These are phyloP conservation scores for Palythoa grandiflora DNA, from an alignment of 92 coral and sea anemone species.

Conservation along the genomic window DNA sequence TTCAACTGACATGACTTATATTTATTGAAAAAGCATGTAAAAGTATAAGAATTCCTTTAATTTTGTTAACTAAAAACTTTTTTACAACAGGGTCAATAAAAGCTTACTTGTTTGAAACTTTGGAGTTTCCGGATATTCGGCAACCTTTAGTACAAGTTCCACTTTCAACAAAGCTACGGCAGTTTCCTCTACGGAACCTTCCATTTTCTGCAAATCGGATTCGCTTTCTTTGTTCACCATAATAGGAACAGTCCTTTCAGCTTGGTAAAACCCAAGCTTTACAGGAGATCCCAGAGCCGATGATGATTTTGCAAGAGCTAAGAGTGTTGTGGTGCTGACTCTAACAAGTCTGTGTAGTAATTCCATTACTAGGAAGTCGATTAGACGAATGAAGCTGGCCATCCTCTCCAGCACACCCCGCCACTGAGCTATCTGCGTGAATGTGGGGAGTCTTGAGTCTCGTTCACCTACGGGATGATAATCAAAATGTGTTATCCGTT, in stretches of 20 bases:
- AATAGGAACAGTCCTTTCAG: not conserved
- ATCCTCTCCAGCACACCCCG: constrained; percentile 86
- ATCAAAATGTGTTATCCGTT: not conserved
- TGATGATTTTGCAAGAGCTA: constrained; percentile 79
- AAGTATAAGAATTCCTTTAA: not conserved
- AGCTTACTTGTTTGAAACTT: constrained; percentile 26
- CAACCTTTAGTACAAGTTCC: constrained; percentile 78
- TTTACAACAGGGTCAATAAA: not conserved
- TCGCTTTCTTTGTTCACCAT: constrained; percentile 30
- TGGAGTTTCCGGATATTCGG: constrained; percentile 32
- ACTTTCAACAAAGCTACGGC: constrained; percentile 84
- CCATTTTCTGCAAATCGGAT: constrained; percentile 45
- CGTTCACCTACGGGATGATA: not conserved
- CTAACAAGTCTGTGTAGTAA: constrained; percentile 86
- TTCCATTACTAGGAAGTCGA: constrained; percentile 94
- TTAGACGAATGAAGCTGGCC: constrained; percentile 82
- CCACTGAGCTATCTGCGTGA: constrained; percentile 96
- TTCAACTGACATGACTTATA: not conserved
- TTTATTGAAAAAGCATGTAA: too few species aligned
- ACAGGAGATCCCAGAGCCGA: constrained; percentile 56
- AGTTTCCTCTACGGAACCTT: constrained; percentile 35
- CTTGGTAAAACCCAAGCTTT: constrained; percentile 55
- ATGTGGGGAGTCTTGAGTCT: constrained; percentile 6
- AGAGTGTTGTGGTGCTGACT: constrained; percentile 80
- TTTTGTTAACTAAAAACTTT: not conserved